Conservation (phyloP, 92 coral and sea anemone genomes). For the Bergia puertoricense region DNA sequence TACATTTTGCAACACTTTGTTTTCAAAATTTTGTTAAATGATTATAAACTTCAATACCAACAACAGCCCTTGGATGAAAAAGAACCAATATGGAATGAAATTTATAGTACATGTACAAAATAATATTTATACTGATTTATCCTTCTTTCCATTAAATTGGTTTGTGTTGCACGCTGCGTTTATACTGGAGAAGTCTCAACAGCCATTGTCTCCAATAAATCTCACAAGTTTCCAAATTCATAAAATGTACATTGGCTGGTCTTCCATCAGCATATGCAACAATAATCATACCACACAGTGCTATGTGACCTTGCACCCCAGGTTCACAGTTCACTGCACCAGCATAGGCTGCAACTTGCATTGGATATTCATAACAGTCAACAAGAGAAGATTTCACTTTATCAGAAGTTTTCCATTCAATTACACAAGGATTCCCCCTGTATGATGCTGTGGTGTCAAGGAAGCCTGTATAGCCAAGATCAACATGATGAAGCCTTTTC, state of each 20-base stretch:
- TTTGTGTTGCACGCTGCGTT: constrained; percentile 31
- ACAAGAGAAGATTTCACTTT: constrained; percentile 63
- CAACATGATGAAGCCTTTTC: constrained; percentile 64
- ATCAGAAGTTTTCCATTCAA: constrained; percentile 97
- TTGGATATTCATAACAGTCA: constrained; percentile 87
- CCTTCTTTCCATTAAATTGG: background rate
- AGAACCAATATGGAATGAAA: too few relatives aligned
- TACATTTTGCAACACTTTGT: too few relatives aligned
- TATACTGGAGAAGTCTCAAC: constrained; percentile 66
- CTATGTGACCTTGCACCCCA: constrained; percentile 57
- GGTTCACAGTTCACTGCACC: constrained; percentile 89
- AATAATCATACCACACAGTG: constrained; percentile 68
- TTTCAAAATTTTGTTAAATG: too few relatives aligned
- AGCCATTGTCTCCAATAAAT: constrained; percentile 90
- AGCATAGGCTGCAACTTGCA: constrained; percentile 96
- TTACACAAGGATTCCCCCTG: constrained; percentile 82
- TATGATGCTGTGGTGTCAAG: constrained; percentile 83
- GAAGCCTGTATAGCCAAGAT: constrained; percentile 83
- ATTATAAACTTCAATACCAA: too few relatives aligned
- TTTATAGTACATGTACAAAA: too few relatives aligned
- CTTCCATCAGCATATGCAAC: constrained; percentile 89
- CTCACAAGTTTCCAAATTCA: constrained; percentile 79
- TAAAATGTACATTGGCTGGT: constrained; percentile 87
- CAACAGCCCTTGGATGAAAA: too few relatives aligned
- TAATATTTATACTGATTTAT: too few relatives aligned